A percentile compares a stretch with the other conserved stretches of the same genome.
These are phyloP conservation scores for Nephrocerus scutellatus DNA, from an alignment of 2,888 invertebrate genomes.

Conservation along the genomic window DNA sequence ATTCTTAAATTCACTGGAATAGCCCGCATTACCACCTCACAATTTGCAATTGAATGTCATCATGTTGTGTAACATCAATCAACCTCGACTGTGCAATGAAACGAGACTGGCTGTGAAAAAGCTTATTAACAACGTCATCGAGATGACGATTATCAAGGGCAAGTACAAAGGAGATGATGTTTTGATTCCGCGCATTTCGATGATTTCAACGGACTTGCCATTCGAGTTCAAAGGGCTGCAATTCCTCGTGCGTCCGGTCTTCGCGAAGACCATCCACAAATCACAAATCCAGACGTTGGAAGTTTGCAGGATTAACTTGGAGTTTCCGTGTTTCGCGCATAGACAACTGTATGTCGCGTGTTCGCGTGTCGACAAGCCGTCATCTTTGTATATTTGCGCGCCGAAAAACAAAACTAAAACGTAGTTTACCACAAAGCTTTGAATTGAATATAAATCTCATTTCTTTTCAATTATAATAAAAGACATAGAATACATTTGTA, in stretches of 20 bases:
- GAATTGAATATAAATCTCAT: neutral
- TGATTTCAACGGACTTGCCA: constrained; percentile 29
- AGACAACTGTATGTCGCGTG: constrained; percentile 3
- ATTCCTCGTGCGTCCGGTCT: constrained; percentile 23
- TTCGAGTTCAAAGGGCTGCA: constrained; percentile 1
- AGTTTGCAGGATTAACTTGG: constrained; percentile 28
- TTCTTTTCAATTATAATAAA: no score
- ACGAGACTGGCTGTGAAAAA: constrained; percentile 27
- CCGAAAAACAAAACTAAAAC: constrained; percentile 16
- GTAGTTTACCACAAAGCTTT: constrained; percentile 8
- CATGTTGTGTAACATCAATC: constrained; percentile 25
- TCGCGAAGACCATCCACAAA: constrained; percentile 35
- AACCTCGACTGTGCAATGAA: constrained; percentile 28
- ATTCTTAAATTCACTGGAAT: constrained; percentile 22
- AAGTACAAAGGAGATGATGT: constrained; percentile 21
- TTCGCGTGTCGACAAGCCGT: constrained; percentile 4
- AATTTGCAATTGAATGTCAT: constrained; percentile 26
- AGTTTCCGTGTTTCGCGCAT: constrained; percentile 16
- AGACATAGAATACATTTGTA: no score
- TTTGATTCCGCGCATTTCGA: constrained; percentile 32
- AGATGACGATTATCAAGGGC: constrained; percentile 24
- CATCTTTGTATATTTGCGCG: constrained; percentile 2
- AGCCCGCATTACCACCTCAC: constrained; percentile 21
- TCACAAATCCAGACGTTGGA: constrained; percentile 32
- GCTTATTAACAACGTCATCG: constrained; percentile 28